Conservation (phyloP, 2,797 vertebrate species). For the Sarcoramphus papa region DNA sequence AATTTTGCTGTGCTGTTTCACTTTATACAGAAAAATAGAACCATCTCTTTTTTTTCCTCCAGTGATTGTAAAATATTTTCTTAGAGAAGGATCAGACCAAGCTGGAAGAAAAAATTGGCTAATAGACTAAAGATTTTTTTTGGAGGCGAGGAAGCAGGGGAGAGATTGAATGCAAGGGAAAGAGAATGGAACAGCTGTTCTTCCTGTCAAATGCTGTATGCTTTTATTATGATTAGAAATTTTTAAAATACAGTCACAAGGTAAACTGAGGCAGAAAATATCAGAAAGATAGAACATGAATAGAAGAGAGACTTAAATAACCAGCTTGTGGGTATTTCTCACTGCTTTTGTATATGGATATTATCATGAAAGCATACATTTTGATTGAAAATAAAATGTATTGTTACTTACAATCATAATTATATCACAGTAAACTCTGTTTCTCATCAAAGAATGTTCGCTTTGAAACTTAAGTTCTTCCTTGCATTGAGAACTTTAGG, state of each 20-base stretch:
- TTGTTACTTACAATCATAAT: background rate
- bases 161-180: background rate
- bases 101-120: background rate
- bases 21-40: background rate
- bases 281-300: background rate
- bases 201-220: background rate
- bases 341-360: background rate
- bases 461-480: background rate
- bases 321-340: background rate
- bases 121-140: background rate
- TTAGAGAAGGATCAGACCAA: background rate
- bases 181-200: background rate
- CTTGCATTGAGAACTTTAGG: background rate
- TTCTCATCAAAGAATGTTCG: background rate
- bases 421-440: background rate
- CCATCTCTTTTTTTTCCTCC: background rate
- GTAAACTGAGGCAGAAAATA: background rate
- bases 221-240: background rate
- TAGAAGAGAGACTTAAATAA: background rate
- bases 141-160: rapidly evolving
- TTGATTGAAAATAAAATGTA: background rate
- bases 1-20: background rate
- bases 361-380: background rate
- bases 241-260: background rate
- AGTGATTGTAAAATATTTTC: background rate